Evolutionary conservation across 2,797 vertebrate genomes (phyloP).

Genomic region (Sciurus vulgaris): DNA sequence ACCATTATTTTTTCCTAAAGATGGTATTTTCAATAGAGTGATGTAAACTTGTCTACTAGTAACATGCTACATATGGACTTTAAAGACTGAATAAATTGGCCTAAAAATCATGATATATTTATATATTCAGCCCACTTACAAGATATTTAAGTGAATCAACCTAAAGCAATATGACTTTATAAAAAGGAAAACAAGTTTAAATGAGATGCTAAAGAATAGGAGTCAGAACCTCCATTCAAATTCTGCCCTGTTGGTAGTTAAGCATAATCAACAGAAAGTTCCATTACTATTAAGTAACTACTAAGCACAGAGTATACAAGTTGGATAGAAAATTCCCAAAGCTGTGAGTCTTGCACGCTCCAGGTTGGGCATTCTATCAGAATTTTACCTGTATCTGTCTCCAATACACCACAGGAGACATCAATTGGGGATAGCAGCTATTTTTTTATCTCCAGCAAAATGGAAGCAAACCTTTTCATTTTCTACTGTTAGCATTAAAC

Average conservation of each 20-base stretch:
- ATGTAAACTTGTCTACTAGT: not conserved
- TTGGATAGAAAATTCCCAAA: not conserved
- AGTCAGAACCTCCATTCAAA: not conserved
- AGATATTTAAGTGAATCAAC: not conserved
- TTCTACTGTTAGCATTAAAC: slow-evolving; percentile 24
- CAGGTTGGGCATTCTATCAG: not conserved
- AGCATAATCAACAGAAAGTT: not conserved
- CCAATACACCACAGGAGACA: not conserved
- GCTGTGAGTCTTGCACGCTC: not conserved
- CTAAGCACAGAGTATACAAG: not conserved
- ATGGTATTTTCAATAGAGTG: not conserved
- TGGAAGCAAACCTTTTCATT: slow-evolving; percentile 56
- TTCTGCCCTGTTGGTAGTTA: not conserved
- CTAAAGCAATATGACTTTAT: not conserved
- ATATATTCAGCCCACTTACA: not conserved
- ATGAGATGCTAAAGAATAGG: not conserved
- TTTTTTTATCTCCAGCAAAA: slow-evolving; percentile 14
- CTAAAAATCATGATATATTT: not conserved
- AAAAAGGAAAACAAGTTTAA: slow-evolving; percentile 48
- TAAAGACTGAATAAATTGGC: not conserved
- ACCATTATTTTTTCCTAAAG: not conserved
- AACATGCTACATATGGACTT: not conserved
- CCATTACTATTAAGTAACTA: not conserved
- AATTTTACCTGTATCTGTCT: not conserved
- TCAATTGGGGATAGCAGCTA: not conserved